These are phyloP conservation scores for Phocoena phocoena DNA, from an alignment of 2,113 vertebrate genomes.

Conservation along the genomic window DNA sequence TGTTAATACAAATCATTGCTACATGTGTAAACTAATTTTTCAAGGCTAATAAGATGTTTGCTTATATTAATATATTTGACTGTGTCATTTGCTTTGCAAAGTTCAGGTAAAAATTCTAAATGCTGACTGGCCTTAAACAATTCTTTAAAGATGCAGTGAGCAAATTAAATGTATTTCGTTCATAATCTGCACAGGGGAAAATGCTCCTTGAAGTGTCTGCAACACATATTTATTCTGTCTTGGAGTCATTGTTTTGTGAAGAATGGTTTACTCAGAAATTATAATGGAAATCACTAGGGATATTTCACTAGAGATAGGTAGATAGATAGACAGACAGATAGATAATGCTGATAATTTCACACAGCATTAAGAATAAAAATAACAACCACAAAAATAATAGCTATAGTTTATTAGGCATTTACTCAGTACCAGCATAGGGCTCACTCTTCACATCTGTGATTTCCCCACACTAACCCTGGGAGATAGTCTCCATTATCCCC, in stretches of 20 bases:
- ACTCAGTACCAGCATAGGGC: background rate
- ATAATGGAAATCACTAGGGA: background rate
- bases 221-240: background rate
- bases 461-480: background rate
- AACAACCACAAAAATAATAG: background rate
- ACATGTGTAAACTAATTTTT: background rate
- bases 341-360: background rate
- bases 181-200: background rate
- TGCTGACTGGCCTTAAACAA: background rate
- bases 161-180: background rate
- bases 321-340: background rate
- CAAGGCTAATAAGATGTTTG: constrained; percentile 47
- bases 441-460: background rate
- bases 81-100: constrained; percentile 34
- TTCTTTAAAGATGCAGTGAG: constrained; percentile 11
- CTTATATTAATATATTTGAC: constrained; percentile 43
- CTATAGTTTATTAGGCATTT: background rate
- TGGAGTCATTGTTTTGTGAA: background rate
- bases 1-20: constrained; percentile 5
- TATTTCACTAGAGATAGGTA: background rate
- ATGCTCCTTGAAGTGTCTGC: background rate
- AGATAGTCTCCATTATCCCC: background rate
- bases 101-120: constrained; percentile 22
- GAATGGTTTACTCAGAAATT: background rate
- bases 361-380: constrained; percentile 23